phyloP scores from a whole-genome alignment of 2,888 invertebrate species.

The Hanleya hanleyi region DNA sequence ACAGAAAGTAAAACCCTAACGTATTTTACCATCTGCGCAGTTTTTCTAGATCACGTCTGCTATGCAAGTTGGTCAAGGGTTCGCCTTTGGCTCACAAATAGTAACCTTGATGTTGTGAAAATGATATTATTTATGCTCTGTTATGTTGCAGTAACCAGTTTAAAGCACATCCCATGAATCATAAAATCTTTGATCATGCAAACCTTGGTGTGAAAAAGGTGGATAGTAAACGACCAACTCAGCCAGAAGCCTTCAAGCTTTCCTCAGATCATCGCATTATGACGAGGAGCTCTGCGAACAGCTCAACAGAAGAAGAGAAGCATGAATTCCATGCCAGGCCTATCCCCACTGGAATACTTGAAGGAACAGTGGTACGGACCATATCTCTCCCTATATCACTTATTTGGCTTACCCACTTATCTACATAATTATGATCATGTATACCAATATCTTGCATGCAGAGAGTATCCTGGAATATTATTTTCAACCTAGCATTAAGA shows the following conservation, averaged over 20 bases:
- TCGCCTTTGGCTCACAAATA: no score
- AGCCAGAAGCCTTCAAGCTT: slow-evolving; percentile 78
- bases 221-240: slow-evolving; percentile 77
- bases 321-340: slow-evolving; percentile 84
- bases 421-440: not conserved
- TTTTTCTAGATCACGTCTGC: no score
- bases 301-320: slow-evolving; percentile 75
- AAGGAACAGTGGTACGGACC: slow-evolving; percentile 56
- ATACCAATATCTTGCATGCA: no score
- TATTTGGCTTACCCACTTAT: not conserved
- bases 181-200: slow-evolving; percentile 77
- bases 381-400: not conserved
- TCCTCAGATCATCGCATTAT: slow-evolving; percentile 37
- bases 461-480: no score
- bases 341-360: slow-evolving; percentile 75
- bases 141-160: slow-evolving; percentile 76
- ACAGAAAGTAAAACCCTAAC: no score
- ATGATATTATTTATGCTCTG: no score
- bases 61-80: no score
- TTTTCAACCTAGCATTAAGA: no score
- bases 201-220: slow-evolving; percentile 74
- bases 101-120: no score
- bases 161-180: slow-evolving; percentile 81
- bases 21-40: no score
- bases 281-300: slow-evolving; percentile 33